These are phyloP conservation scores for Trypoxylus dichotomus DNA, from an alignment of 1,140 invertebrate species.

Conservation along the genomic window DNA sequence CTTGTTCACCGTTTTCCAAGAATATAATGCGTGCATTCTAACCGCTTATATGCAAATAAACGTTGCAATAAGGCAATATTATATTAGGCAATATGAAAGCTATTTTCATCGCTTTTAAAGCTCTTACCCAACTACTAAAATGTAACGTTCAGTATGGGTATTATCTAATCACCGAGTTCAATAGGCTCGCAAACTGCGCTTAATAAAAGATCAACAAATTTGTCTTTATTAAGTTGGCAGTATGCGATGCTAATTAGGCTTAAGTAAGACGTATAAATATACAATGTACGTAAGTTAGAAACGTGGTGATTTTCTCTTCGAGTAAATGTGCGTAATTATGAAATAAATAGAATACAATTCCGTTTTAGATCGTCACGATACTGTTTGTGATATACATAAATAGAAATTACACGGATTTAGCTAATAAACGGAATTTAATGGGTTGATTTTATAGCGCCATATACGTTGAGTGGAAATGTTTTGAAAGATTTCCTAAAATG, in stretches of 20 bases:
- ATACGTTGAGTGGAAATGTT: too few relatives aligned
- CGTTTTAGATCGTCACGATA: too few relatives aligned
- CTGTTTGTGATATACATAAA: too few relatives aligned
- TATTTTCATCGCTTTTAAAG: not conserved
- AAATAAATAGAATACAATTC: too few relatives aligned
- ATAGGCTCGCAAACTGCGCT: not conserved
- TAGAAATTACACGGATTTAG: too few relatives aligned
- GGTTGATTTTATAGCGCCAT: too few relatives aligned
- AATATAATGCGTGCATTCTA: too few relatives aligned
- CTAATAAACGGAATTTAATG: too few relatives aligned
- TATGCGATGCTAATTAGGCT: not conserved
- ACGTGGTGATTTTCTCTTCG: too few relatives aligned
- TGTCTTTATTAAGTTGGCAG: not conserved
- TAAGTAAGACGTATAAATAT: not conserved
- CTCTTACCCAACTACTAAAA: not conserved
- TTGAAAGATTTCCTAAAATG: too few relatives aligned
- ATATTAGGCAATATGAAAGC: not conserved
- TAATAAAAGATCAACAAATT: not conserved
- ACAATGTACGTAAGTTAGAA: not conserved
- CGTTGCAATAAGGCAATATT: not conserved
- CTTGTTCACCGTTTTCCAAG: too few relatives aligned
- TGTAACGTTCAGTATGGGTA: not conserved
- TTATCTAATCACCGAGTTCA: not conserved
- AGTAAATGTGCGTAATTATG: too few relatives aligned
- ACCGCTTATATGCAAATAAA: not conserved